Evolutionary conservation across 2,113 vertebrate species (phyloP), one percentile per base, ranked within the genome.

Genomic region (Crotophaga sulcirostris): DNA sequence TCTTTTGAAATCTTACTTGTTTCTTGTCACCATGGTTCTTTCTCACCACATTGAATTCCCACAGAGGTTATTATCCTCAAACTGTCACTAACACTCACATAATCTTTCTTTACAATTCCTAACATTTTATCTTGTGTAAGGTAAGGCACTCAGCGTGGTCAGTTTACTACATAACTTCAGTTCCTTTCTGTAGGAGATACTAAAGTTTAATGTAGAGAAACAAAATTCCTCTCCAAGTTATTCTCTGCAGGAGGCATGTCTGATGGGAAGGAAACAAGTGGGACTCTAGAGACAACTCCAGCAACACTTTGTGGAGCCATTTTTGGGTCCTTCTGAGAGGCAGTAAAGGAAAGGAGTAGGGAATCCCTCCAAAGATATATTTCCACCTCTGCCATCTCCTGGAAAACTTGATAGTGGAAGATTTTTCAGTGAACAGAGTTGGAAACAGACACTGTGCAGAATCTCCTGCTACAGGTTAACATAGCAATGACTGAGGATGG

Each of bases 1-100:
- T 85, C 36, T 79, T 79, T 82, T 52, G n/a, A 89, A 75, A 64
- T 91, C 73, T 60, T 69, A 49, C 69, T 95, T 80, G 19, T 74
- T 86, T 68, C 31, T 31, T 84, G 42, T 66, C 70, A 15, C 23
- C 0, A 0, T 28, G 29, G 28, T 49, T 84, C 54, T 59, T 89
- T 82, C 64, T 76, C 58, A 29, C 44, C 31, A 19, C 21, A 10
- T 6, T 60, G 77, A 70, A 40, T 69, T 79, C 56, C 74, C 40
- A 33, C 10, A 4, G 38, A 60, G 64, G 16, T 81, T 21, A 8
- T 77, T n/a, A 33, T 56, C 55, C 42, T 80, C 59, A 33, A 24
- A 16, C 44, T 81, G 51, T 60, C 3, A 0, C 36, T 58, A 33
- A 10, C 19, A 7, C 17, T 45, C 9, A 7, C 11, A 11, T 7